Evolutionary conservation across 2,888 invertebrate species (phyloP).

Genomic region (Drosophila prolongata): DNA sequence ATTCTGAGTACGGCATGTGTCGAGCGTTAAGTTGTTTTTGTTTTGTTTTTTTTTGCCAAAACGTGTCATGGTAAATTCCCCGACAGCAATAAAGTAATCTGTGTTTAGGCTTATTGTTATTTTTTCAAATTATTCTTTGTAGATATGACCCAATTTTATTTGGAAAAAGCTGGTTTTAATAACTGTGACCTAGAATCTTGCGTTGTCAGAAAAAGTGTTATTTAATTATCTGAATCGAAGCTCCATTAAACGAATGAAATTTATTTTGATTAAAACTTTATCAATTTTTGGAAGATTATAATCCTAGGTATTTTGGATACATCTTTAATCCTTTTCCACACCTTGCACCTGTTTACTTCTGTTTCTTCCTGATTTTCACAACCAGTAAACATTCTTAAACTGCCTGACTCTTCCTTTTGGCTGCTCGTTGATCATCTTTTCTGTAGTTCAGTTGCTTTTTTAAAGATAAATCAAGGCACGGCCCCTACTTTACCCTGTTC

Average conservation of each 20-base stretch:
- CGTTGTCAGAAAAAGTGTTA: not conserved
- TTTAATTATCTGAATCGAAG: not conserved
- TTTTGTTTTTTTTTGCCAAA: conserved; percentile 46
- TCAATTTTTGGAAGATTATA: too few relatives aligned
- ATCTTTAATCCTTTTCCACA: not conserved
- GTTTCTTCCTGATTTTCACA: not conserved
- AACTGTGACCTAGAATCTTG: not conserved
- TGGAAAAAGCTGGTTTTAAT: not conserved
- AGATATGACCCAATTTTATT: not conserved
- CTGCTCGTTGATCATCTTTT: not conserved
- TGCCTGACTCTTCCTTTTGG: not conserved
- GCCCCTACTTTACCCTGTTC: conserved; percentile 68
- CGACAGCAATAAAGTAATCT: not conserved
- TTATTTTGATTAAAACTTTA: not conserved
- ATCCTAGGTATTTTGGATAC: too few relatives aligned
- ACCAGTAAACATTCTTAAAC: not conserved
- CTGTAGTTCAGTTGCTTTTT: conserved; percentile 12
- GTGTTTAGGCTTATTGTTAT: not conserved
- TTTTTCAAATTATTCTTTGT: not conserved
- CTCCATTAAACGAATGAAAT: too few relatives aligned
- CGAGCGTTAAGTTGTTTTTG: conserved; percentile 28
- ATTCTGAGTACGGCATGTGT: conserved; percentile 30
- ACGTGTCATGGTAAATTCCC: conserved; percentile 32
- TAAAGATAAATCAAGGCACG: conserved; percentile 46
- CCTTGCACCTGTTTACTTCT: not conserved